Evolutionary conservation across 2,797 vertebrate genomes (phyloP).

Genomic region (Sebastes taczanowskii): DNA sequence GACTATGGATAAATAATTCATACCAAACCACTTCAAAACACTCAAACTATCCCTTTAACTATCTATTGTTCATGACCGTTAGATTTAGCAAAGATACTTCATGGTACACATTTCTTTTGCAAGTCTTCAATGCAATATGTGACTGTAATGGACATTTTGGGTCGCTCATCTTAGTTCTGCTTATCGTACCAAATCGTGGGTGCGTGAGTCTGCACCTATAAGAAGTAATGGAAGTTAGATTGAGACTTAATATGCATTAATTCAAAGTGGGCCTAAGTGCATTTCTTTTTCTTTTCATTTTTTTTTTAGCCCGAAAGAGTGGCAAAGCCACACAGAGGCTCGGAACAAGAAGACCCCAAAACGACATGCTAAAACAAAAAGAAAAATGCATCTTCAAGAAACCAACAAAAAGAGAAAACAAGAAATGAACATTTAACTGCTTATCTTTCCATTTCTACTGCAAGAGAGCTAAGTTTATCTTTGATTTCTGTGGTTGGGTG

Average conservation of each 20-base stretch:
- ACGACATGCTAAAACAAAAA: slow-evolving; percentile 65
- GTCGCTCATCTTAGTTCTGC: neutral
- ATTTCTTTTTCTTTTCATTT: neutral
- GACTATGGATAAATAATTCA: no score
- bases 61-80: neutral
- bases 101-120: neutral
- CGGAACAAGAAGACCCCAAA: slow-evolving; percentile 72
- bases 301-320: slow-evolving; percentile 50
- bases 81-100: neutral
- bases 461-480: slow-evolving; percentile 72
- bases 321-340: slow-evolving; percentile 61
- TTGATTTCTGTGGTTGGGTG: slow-evolving; percentile 59
- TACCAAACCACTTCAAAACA: no score
- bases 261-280: neutral
- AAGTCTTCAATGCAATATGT: neutral
- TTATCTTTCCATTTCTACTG: slow-evolving; percentile 79
- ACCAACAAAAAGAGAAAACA: slow-evolving; percentile 65
- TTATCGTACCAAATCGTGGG: neutral
- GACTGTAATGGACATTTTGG: neutral
- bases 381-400: slow-evolving; percentile 72
- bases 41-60: no score
- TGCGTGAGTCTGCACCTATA: neutral
- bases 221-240: neutral
- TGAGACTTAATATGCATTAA: neutral
- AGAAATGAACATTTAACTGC: slow-evolving; percentile 76